Conservation (phyloP, 2,113 vertebrate species). For the Actenoides lindsayi region DNA sequence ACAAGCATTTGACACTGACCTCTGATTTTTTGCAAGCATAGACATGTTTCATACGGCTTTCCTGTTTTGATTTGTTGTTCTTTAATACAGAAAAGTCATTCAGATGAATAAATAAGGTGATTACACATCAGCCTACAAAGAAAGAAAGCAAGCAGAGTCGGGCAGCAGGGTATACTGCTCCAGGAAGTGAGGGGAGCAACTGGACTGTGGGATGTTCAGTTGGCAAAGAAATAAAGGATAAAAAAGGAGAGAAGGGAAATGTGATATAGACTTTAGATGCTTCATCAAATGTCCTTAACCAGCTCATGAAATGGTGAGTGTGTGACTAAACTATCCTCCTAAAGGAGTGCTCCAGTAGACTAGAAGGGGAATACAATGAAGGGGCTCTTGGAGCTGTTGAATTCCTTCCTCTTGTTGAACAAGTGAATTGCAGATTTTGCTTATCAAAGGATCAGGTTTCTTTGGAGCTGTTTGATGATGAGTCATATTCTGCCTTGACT, state of each 20-base stretch:
- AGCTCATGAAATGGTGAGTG: not conserved
- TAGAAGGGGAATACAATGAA: not conserved
- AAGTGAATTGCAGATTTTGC: not conserved
- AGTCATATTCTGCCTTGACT: slow-evolving; percentile 23
- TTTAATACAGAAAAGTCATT: not conserved
- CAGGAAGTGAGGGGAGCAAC: not conserved
- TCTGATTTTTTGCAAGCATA: not conserved
- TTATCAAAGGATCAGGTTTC: slow-evolving; percentile 38
- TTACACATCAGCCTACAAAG: not conserved
- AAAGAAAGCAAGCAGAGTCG: not conserved
- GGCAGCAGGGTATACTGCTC: not conserved
- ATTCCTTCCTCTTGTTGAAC: slow-evolving; percentile 24
- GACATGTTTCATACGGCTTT: not conserved
- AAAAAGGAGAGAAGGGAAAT: not conserved
- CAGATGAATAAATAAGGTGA: not conserved
- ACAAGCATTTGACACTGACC: not conserved
- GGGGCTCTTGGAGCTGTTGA: not conserved
- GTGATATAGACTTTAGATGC: not conserved
- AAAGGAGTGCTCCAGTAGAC: not conserved
- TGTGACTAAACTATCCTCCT: slow-evolving; percentile 20
- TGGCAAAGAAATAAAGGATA: not conserved
- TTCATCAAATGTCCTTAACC: not conserved
- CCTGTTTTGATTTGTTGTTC: not conserved
- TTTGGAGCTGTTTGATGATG: slow-evolving; percentile 36
- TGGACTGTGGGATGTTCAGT: not conserved